Evolutionary conservation across 2,888 invertebrate genomes (phyloP), one percentile per base, ranked within the genome.

Genomic region (Agrilus mali): DNA sequence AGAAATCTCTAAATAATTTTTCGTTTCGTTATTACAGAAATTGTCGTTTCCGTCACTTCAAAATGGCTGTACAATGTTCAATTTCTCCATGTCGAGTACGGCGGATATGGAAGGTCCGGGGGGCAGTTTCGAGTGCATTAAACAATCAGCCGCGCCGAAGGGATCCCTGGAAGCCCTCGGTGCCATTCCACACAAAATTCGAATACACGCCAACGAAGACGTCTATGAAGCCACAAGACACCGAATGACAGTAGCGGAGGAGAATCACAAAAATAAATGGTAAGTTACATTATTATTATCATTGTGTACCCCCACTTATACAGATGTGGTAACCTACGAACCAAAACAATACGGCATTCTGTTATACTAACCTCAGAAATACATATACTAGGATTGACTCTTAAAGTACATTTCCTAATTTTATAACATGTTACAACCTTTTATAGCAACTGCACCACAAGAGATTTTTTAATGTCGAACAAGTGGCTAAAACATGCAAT

Each of bases 151-250:
- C 63, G 63, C 62, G 14, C 61, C 61, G 38, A 52, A 63, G 43
- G 61, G 63, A 45, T 77, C 79, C 51, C 71, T 90, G 67, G 84
- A 86, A 69, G 80, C 82, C 57, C 78, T 92, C 70, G 95, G 94
- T 55, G 77, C 86, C 54, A 74, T 95, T 69, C 82, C 84, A 58
- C 78, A 83, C 65, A 86, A 87, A 66, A 86, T 95, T 79, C 82
- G 89, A 52, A 85, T 95, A 56, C 87, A 86, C 65, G 95, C 95
- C 59, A 94, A 90, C 61, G 94, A 94, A 63, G 94, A 95, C 74
- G 87, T 92, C 47, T 95, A 94, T 71, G 89, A 89, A 70, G 82
- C 85, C 57, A 95, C 95, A 54, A 79, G 84, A 69, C 82, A 86
- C 66, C 82, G 88, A 60, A 90, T 95, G 87, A 88, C 87, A 60